Evolutionary conservation across 2,113 vertebrate genomes (phyloP).

Genomic region (Centropus unirufus): DNA sequence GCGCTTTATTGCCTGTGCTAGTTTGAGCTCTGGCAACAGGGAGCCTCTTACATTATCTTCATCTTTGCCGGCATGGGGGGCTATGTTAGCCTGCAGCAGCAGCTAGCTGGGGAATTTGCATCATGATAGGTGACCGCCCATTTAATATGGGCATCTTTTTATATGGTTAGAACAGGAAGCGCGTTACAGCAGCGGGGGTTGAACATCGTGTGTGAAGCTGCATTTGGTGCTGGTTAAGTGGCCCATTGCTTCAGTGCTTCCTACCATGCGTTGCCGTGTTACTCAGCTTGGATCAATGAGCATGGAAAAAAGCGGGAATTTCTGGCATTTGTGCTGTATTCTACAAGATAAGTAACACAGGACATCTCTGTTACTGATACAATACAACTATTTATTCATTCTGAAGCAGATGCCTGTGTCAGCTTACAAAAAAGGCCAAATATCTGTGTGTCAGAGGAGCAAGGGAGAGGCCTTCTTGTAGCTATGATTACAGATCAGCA

Average conservation of each 20-base stretch:
- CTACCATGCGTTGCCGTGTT: rapidly evolving
- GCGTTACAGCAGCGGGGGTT: background rate
- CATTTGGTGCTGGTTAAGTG: background rate
- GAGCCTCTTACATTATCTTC: background rate
- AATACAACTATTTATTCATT: slow-evolving; percentile 27
- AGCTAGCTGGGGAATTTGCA: background rate
- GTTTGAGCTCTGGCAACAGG: background rate
- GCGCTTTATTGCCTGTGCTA: background rate
- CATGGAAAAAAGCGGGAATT: background rate
- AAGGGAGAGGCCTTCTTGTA: background rate
- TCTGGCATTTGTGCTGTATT: background rate
- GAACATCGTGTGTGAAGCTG: background rate
- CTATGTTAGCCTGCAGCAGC: background rate
- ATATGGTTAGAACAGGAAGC: background rate
- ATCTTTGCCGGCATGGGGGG: background rate
- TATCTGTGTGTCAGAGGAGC: background rate
- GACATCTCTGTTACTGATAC: slow-evolving; percentile 47
- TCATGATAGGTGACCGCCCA: background rate
- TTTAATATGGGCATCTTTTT: background rate
- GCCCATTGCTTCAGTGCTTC: background rate
- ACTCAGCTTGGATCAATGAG: background rate
- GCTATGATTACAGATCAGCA: background rate
- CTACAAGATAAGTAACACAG: slow-evolving; percentile 31
- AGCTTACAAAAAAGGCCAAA: slow-evolving; percentile 8
- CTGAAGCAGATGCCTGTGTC: slow-evolving; percentile 20